Conservation (phyloP, 2,888 invertebrate genomes). For the Coecobrya sp. region DNA sequence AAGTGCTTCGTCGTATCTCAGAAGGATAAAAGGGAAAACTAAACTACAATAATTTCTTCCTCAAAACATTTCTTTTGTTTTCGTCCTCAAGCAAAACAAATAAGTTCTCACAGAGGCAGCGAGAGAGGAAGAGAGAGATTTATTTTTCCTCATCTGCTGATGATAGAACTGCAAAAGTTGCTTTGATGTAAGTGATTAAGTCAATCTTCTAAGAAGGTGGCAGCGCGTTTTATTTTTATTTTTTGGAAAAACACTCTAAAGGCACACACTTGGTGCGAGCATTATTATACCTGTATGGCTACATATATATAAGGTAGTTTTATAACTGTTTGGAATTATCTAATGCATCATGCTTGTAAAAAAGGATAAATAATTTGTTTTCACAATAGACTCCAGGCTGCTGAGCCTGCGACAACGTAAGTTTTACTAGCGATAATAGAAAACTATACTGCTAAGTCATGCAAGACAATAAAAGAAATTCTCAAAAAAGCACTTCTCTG, state of each 20-base stretch:
- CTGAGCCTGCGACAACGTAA: background rate
- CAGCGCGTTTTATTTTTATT: conserved; percentile 1
- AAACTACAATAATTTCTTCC: background rate
- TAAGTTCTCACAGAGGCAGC: background rate
- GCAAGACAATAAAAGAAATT: background rate
- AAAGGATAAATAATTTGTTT: background rate
- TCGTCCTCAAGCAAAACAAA: background rate
- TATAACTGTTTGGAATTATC: background rate
- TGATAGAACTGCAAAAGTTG: conserved; percentile 13
- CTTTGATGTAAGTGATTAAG: conserved; percentile 47
- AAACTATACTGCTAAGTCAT: too few species aligned
- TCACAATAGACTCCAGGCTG: background rate
- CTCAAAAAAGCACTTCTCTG: background rate
- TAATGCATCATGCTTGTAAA: conserved; percentile 14
- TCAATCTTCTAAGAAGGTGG: conserved; percentile 32
- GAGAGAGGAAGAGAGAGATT: background rate
- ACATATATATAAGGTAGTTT: background rate
- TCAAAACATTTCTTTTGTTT: conserved; percentile 16
- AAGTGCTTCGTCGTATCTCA: conserved; percentile 35
- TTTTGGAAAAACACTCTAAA: conserved; percentile 30
- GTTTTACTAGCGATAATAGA: too few species aligned
- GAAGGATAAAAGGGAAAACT: background rate
- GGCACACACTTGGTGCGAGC: background rate
- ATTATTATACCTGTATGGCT: too few species aligned
- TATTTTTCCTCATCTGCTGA: conserved; percentile 32